These are phyloP conservation scores for Anorthoa munda DNA, from an alignment of 2,888 invertebrate genomes.

Conservation along the genomic window DNA sequence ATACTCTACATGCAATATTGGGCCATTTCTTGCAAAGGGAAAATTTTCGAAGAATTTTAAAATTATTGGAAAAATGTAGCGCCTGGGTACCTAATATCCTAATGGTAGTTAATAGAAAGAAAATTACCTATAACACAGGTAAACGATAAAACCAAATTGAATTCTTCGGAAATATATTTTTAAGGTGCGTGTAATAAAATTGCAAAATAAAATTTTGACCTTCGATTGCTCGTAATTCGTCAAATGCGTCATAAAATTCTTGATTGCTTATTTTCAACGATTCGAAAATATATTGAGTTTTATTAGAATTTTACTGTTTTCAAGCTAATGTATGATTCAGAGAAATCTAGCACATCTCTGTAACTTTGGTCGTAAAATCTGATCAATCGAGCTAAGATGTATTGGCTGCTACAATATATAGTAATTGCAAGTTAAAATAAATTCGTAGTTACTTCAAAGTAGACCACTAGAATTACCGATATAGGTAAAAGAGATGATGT, in stretches of 20 bases:
- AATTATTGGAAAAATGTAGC: neutral
- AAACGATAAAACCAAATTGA: constrained; percentile 35
- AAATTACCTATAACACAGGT: constrained; percentile 13
- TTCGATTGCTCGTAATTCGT: constrained; percentile 46
- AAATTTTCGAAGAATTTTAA: neutral
- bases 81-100: neutral
- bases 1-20: neutral
- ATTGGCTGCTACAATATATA: neutral
- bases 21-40: neutral
- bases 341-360: neutral
- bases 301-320: constrained; percentile 38
- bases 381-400: neutral
- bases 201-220: constrained; percentile 19
- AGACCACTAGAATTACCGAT: neutral
- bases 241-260: constrained; percentile 38
- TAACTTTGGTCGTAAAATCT: constrained; percentile 19
- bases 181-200: constrained; percentile 34
- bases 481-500: neutral
- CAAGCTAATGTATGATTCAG: constrained; percentile 20
- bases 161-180: constrained; percentile 16
- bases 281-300: constrained; percentile 40
- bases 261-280: constrained; percentile 46
- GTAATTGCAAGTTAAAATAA: neutral
- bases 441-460: neutral
- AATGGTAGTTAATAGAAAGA: neutral